A percentile compares a stretch with the other conserved stretches of the same genome.
Evolutionary conservation across 2,888 invertebrate genomes (phyloP).

Genomic region (Chymomyza caudatula): DNA sequence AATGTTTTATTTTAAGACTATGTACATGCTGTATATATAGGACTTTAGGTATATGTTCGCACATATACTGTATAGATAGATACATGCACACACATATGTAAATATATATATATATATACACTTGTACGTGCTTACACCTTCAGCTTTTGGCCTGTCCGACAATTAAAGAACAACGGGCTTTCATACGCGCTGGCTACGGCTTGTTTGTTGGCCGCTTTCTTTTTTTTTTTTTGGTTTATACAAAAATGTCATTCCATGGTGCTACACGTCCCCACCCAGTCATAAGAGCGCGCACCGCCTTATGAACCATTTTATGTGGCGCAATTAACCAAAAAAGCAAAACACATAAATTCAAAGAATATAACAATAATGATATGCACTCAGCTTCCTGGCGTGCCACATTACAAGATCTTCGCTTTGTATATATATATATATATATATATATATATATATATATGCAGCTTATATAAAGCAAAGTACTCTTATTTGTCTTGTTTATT

Average conservation of each 20-base stretch:
- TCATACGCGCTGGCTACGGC: background rate
- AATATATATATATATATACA: background rate
- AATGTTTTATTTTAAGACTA: constrained; percentile 63
- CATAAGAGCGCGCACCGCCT: background rate
- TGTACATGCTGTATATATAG: constrained; percentile 11
- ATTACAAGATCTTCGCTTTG: background rate
- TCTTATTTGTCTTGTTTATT: background rate
- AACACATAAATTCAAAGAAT: background rate
- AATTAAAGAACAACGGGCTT: background rate
- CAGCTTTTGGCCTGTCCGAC: background rate
- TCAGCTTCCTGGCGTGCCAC: background rate
- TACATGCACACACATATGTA: background rate
- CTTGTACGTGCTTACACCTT: constrained; percentile 2
- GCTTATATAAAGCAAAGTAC: background rate
- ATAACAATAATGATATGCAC: background rate
- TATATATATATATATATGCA: background rate
- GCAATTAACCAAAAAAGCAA: constrained; percentile 7
- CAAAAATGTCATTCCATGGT: constrained; percentile 31
- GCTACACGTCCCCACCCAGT: constrained; percentile 2
- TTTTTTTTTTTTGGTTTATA: constrained; percentile 1
- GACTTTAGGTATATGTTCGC: constrained; percentile 5
- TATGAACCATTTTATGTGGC: constrained; percentile 5
- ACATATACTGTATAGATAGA: constrained; percentile 6
- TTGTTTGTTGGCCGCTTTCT: background rate
- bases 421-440: background rate